phyloP scores from a whole-genome alignment of 2,888 invertebrate species.

The Brachypalpus laphriformis region DNA sequence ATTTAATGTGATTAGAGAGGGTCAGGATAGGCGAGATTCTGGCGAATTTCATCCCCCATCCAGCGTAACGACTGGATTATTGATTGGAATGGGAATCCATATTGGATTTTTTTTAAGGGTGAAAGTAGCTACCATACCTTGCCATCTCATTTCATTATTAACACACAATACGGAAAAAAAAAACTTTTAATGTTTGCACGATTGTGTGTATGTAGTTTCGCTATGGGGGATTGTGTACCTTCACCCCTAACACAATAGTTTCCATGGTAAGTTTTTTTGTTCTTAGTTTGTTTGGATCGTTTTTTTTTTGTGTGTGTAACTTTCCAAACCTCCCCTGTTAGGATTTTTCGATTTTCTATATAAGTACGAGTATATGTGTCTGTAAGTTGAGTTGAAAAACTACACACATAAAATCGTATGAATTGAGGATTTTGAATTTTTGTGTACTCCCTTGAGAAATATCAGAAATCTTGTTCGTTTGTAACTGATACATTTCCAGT shows the following conservation, averaged over 20 bases:
- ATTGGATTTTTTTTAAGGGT: slow-evolving; percentile 60
- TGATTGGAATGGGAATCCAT: slow-evolving; percentile 70
- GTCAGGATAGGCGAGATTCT: not conserved
- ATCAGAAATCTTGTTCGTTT: slow-evolving; percentile 57
- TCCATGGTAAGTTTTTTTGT: slow-evolving; percentile 37
- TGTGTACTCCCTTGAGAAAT: slow-evolving; percentile 63
- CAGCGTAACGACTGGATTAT: slow-evolving; percentile 40
- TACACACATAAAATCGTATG: slow-evolving; percentile 6
- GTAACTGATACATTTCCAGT: slow-evolving; percentile 40
- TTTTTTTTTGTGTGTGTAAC: not conserved
- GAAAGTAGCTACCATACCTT: slow-evolving; percentile 25
- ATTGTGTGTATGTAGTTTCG: slow-evolving; percentile 5
- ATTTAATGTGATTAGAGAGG: slow-evolving; percentile 36
- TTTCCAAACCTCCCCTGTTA: slow-evolving; percentile 3
- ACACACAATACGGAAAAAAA: slow-evolving; percentile 18
- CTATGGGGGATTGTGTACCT: slow-evolving; percentile 35
- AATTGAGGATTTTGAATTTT: slow-evolving; percentile 58
- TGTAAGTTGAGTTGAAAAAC: no score
- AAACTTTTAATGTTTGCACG: slow-evolving; percentile 18
- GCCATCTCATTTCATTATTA: slow-evolving; percentile 25
- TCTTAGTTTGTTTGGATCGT: slow-evolving; percentile 14
- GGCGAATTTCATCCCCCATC: slow-evolving; percentile 3
- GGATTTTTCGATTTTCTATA: not conserved
- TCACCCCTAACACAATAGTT: slow-evolving; percentile 52
- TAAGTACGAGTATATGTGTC: not conserved